Evolutionary conservation across 2,113 vertebrate species (phyloP).

Genomic region (Bolborhynchus lineola): DNA sequence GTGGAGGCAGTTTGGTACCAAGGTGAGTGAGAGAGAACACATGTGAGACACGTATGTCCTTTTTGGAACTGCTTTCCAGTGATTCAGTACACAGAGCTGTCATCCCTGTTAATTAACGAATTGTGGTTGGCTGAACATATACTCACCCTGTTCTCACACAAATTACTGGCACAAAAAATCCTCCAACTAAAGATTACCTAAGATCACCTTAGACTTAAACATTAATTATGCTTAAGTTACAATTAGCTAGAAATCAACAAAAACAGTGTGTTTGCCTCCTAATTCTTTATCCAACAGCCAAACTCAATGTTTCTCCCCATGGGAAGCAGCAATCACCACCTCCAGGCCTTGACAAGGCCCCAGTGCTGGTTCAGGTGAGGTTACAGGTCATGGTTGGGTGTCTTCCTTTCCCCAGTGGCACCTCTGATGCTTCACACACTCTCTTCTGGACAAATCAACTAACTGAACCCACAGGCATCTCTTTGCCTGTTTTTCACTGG

Average conservation of each 20-base stretch:
- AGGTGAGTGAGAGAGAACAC: rapidly evolving
- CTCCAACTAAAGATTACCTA: not conserved
- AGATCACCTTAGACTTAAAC: not conserved
- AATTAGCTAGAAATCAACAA: not conserved
- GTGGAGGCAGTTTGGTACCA: not conserved
- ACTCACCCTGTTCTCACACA: not conserved
- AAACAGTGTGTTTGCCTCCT: not conserved
- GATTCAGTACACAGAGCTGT: not conserved
- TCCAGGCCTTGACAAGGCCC: not conserved
- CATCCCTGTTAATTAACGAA: not conserved
- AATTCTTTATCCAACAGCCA: not conserved
- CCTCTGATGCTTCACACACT: not conserved
- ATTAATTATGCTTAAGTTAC: not conserved
- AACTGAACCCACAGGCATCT: not conserved
- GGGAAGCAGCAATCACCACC: not conserved
- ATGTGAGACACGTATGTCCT: not conserved
- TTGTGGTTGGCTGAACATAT: not conserved
- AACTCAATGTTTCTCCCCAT: not conserved
- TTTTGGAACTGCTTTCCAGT: not conserved
- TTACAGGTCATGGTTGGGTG: not conserved
- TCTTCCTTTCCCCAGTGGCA: not conserved
- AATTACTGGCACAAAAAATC: not conserved
- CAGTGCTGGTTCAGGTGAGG: not conserved
- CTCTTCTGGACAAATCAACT: too few relatives aligned
- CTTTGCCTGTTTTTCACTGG: not conserved